A percentile compares a stretch with the other conserved stretches of the same genome.
phyloP scores from a whole-genome alignment of 2,888 invertebrate genomes.

The Caenorhabditis panamensis region DNA sequence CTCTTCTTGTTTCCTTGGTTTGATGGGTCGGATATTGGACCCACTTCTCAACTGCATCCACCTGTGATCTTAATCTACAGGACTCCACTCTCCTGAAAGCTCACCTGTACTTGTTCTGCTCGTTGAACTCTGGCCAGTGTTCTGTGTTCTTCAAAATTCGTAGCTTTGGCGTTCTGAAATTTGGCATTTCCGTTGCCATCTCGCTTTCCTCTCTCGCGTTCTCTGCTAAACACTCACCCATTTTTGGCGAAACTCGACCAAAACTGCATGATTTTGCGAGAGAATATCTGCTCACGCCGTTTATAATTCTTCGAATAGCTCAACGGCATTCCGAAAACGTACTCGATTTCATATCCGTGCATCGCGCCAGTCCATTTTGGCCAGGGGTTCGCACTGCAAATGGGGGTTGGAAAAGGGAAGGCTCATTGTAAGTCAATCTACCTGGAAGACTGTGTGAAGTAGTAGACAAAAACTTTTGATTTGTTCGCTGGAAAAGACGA shows the following conservation, averaged over 20 bases:
- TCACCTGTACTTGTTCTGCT: constrained; percentile 59
- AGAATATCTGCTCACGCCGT: constrained; percentile 67
- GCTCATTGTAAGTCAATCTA: constrained; percentile 13
- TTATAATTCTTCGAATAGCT: constrained; percentile 67
- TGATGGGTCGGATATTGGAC: constrained; percentile 74
- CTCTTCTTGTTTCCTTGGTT: constrained; percentile 69
- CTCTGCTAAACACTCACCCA: constrained; percentile 65
- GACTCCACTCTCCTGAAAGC: not conserved
- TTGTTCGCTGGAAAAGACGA: not conserved
- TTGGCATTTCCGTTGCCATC: constrained; percentile 29
- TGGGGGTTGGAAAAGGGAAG: not conserved
- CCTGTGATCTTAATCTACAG: constrained; percentile 30
- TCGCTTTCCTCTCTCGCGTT: not conserved
- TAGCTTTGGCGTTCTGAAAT: constrained; percentile 67
- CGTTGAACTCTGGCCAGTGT: constrained; percentile 77
- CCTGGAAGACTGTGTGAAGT: constrained; percentile 69
- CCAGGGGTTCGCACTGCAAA: constrained; percentile 77
- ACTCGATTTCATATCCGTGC: constrained; percentile 97
- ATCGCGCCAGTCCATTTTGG: constrained; percentile 86
- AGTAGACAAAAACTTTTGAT: constrained; percentile 61
- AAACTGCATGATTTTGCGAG: constrained; percentile 78
- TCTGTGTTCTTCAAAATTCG: constrained; percentile 62
- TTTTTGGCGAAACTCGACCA: constrained; percentile 77
- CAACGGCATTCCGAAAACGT: constrained; percentile 93
- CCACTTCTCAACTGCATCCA: constrained; percentile 79